Evolutionary conservation across 2,113 vertebrate genomes (phyloP), one percentile per base, ranked within the genome.

Genomic region (Bambusicola thoracicus): DNA sequence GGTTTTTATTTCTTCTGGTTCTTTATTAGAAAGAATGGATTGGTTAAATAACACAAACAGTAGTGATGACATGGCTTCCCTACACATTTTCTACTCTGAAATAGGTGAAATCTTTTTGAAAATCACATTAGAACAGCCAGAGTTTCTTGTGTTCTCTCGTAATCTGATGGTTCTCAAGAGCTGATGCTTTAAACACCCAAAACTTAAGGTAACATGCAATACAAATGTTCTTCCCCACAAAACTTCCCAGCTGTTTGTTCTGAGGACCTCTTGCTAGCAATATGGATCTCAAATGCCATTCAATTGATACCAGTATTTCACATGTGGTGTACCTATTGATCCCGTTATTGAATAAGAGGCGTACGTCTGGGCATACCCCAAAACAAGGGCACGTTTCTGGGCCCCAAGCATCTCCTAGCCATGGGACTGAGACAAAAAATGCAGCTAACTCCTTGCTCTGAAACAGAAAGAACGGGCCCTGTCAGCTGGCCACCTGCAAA

Each of bases 1-100:
- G 41, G 97, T 98, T 98, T 98, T 99, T 98, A 98, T 99, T 99
- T 98, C 97, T 98, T 98, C 94, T 97, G 93, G 95, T 97, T 98
- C 98, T 98, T 98, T 98, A 98, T 98, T 98, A 98, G 90, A 93
- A 98, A 98, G 98, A 98, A 98, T 98, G 98, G 98, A 98, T 98
- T 97, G 96, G 96, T 97, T 98, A 98, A 98, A 98, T 98, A 98
- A 94, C 65, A 91, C 27, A 34, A 89, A 56, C 63, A 86, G 72
- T 18, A 79, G 55, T n/a, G 88, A 77, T 87, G 80, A 46, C 74
- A 92, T 67, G 76, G 40, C 48, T 75, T 88, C 78, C 56, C 80
- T 87, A 72, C n/a, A 29, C 67, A 36, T 53, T 93, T 95, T 92
- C 44, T 58, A 30, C 36, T 62, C 41, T 75, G 40, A 84, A 87